Conservation (phyloP, 2,113 vertebrate species). For the Amia ocellicauda region DNA sequence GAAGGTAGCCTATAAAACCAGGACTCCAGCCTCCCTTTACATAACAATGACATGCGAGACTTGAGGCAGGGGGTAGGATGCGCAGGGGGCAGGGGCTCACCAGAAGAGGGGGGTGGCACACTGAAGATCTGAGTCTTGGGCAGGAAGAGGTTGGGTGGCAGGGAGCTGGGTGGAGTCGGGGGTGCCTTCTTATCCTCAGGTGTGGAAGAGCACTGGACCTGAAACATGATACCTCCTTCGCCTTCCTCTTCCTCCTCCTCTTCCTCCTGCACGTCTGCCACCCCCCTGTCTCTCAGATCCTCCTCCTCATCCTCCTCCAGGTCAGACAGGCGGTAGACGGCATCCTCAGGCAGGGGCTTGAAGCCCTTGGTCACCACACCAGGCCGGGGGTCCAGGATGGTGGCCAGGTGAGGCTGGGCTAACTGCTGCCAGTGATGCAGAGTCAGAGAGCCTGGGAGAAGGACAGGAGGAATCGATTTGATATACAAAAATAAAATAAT, state of each 20-base stretch:
- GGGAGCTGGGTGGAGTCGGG: conserved; percentile 29
- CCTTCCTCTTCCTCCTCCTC: conserved; percentile 51
- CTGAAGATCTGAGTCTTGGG: conserved; percentile 47
- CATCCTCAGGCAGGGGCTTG: conserved; percentile 73
- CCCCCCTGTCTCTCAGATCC: conserved; percentile 12
- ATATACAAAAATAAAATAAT: no score
- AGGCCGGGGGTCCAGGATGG: conserved; percentile 89
- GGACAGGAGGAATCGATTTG: no score
- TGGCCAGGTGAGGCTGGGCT: conserved; percentile 89
- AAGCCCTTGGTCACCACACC: conserved; percentile 95
- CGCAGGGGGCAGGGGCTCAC: conserved; percentile 49
- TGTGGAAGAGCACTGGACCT: conserved; percentile 65
- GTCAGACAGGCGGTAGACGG: conserved; percentile 77
- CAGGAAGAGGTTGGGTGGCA: conserved; percentile 58
- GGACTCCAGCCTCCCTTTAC: no score
- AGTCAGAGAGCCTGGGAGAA: conserved; percentile 83
- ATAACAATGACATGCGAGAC: no score
- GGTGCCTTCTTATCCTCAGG: conserved; percentile 55
- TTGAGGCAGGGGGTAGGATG: no score
- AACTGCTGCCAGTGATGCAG: conserved; percentile 97
- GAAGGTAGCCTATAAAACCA: no score
- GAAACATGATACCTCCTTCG: conserved; percentile 81
- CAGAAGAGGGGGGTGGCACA: conserved; percentile 48
- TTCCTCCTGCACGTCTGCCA: conserved; percentile 34
- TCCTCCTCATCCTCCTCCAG: conserved; percentile 87